phyloP scores from a whole-genome alignment of 1,140 invertebrate genomes.

The Saccostrea cuccullata region DNA sequence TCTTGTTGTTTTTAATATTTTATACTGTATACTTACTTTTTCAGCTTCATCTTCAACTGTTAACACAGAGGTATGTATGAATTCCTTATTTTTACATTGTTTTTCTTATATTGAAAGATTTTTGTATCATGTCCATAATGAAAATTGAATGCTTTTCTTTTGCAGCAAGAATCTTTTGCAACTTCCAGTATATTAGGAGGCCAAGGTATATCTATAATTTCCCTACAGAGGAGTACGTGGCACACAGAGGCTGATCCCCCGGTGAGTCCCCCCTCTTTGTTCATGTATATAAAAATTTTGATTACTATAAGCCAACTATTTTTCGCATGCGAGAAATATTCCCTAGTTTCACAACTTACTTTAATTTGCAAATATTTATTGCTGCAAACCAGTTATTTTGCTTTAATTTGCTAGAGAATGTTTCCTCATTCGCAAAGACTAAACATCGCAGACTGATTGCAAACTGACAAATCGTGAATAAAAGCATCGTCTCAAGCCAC shows the following conservation, averaged over 20 bases:
- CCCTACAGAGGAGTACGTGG: slow-evolving; percentile 75
- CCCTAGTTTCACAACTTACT: too few species aligned
- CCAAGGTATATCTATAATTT: slow-evolving; percentile 69
- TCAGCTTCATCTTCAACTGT: slow-evolving; percentile 66
- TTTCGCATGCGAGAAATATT: too few species aligned
- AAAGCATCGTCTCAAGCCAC: too few species aligned
- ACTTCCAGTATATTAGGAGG: slow-evolving; percentile 55
- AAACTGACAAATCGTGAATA: too few species aligned
- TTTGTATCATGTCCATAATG: background rate
- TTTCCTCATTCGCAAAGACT: too few species aligned
- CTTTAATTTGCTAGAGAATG: too few species aligned
- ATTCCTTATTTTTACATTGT: background rate
- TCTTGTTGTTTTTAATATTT: background rate
- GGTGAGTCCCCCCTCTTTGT: slow-evolving; percentile 54
- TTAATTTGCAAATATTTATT: too few species aligned
- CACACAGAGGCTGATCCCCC: slow-evolving; percentile 74
- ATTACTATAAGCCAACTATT: too few species aligned
- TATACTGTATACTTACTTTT: slow-evolving; percentile 37
- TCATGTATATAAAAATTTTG: too few species aligned
- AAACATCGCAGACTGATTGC: too few species aligned
- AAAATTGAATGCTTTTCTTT: background rate
- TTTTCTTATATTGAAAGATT: background rate
- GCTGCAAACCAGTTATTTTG: too few species aligned
- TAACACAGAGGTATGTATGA: slow-evolving; percentile 61
- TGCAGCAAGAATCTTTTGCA: slow-evolving; percentile 45